Evolutionary conservation across 2,888 invertebrate genomes (phyloP).

Genomic region (Cynaeus angustus): DNA sequence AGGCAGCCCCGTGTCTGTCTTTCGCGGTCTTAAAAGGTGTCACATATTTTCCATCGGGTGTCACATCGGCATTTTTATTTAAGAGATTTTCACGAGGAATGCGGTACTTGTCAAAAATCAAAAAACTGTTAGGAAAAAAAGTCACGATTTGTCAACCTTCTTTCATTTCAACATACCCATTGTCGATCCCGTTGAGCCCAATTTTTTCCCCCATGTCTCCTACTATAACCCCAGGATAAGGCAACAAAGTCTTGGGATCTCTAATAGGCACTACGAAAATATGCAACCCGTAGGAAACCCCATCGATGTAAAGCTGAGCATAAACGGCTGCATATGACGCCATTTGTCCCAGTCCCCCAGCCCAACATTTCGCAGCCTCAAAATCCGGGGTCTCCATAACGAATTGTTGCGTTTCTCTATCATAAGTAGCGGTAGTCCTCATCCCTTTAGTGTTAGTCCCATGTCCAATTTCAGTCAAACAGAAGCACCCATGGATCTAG

Average conservation of each 20-base stretch:
- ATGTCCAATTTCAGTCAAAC: slow-evolving; percentile 92
- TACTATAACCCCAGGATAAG: slow-evolving; percentile 86
- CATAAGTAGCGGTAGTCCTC: slow-evolving; percentile 89
- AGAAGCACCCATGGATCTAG: slow-evolving; percentile 83
- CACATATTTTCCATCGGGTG: slow-evolving; percentile 86
- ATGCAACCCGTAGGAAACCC: slow-evolving; percentile 88
- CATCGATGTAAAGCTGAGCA: slow-evolving; percentile 89
- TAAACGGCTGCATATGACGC: slow-evolving; percentile 92
- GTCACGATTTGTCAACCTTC: background rate
- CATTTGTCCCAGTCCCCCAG: slow-evolving; percentile 84
- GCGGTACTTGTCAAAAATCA: slow-evolving; percentile 82
- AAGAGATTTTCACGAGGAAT: slow-evolving; percentile 87
- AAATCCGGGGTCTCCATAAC: slow-evolving; percentile 84
- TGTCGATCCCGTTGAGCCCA: slow-evolving; percentile 93
- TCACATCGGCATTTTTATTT: slow-evolving; percentile 91
- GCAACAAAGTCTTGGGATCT: slow-evolving; percentile 80
- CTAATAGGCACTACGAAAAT: slow-evolving; percentile 91
- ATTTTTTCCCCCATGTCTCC: slow-evolving; percentile 96
- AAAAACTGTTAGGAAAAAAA: background rate
- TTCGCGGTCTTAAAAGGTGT: slow-evolving; percentile 86
- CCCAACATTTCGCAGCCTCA: slow-evolving; percentile 90
- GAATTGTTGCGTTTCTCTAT: slow-evolving; percentile 81
- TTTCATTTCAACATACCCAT: slow-evolving; percentile 81
- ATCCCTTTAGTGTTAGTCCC: slow-evolving; percentile 93
- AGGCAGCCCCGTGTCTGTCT: slow-evolving; percentile 73